Conservation (phyloP, 1,140 invertebrate genomes). For the Helicoverpa armigera region DNA sequence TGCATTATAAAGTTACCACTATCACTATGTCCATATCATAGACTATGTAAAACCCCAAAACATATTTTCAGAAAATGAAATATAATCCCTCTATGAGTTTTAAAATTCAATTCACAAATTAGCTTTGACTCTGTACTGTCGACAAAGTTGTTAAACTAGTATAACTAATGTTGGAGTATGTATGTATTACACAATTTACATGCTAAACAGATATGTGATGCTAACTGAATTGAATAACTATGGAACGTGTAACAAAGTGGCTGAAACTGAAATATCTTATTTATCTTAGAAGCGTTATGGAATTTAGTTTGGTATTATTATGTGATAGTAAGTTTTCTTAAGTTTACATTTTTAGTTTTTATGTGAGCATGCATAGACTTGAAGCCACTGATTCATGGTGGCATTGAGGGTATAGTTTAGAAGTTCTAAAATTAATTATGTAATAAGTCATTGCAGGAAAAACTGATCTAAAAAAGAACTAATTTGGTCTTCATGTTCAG, state of each 20-base stretch:
- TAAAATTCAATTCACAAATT: not conserved
- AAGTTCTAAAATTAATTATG: too few relatives aligned
- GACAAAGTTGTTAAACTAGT: slow-evolving; percentile 4
- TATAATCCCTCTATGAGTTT: not conserved
- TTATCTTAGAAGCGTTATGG: too few relatives aligned
- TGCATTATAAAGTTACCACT: too few relatives aligned
- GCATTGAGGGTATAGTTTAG: too few relatives aligned
- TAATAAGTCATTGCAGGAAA: too few relatives aligned
- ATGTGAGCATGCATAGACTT: too few relatives aligned
- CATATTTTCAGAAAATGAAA: not conserved
- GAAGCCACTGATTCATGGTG: too few relatives aligned
- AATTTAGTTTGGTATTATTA: not conserved
- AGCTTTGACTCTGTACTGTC: not conserved
- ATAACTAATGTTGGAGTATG: not conserved
- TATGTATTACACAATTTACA: slow-evolving; percentile 35
- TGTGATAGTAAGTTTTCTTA: not conserved
- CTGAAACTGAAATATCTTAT: not conserved
- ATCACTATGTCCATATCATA: too few relatives aligned
- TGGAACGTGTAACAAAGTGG: slow-evolving; percentile 12
- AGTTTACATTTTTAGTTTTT: too few relatives aligned
- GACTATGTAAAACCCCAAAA: too few relatives aligned
- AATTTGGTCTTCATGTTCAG: not conserved
- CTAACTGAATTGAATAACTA: slow-evolving; percentile 26
- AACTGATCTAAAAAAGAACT: not conserved
- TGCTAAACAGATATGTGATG: slow-evolving; percentile 17